Percentiles rank a stretch among this genome's conserved stretches.
These are phyloP conservation scores for Hydractinia symbiolongicarpus DNA, from an alignment of 30 jellyfish, hydroid and myxozoan genomes.

Conservation along the genomic window DNA sequence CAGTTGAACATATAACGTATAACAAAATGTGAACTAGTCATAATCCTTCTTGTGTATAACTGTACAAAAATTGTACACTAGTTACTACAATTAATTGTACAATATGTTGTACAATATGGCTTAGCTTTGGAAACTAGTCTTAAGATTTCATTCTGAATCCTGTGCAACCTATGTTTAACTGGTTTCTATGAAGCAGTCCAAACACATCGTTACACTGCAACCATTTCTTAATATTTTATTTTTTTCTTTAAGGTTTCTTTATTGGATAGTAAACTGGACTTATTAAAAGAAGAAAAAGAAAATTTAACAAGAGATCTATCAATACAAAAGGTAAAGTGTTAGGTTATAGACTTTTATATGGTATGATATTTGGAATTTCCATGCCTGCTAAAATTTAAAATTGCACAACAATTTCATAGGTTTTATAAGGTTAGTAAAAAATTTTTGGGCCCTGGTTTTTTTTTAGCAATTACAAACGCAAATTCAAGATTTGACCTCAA, in stretches of 20 bases:
- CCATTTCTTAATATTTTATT: not conserved
- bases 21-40: too few relatives aligned
- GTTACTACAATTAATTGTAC: too few relatives aligned
- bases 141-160: too few relatives aligned
- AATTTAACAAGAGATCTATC: conserved; percentile 12
- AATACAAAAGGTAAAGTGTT: conserved; percentile 13
- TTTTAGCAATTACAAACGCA: conserved; percentile 25
- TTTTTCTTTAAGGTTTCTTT: conserved; percentile 7
- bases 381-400: not conserved
- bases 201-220: too few relatives aligned
- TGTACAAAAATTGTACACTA: too few relatives aligned
- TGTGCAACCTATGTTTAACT: too few relatives aligned
- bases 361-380: not conserved
- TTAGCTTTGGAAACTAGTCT: too few relatives aligned
- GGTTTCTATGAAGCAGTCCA: too few relatives aligned
- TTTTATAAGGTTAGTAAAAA: not conserved
- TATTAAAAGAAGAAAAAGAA: conserved; percentile 24
- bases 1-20: too few relatives aligned
- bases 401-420: not conserved
- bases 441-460: too few relatives aligned
- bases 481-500: conserved; percentile 23
- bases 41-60: too few relatives aligned
- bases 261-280: conserved; percentile 21
- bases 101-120: too few relatives aligned
- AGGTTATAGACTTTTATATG: not conserved